Conservation (phyloP, 2,888 invertebrate species). For the Diarsia dahlii region DNA sequence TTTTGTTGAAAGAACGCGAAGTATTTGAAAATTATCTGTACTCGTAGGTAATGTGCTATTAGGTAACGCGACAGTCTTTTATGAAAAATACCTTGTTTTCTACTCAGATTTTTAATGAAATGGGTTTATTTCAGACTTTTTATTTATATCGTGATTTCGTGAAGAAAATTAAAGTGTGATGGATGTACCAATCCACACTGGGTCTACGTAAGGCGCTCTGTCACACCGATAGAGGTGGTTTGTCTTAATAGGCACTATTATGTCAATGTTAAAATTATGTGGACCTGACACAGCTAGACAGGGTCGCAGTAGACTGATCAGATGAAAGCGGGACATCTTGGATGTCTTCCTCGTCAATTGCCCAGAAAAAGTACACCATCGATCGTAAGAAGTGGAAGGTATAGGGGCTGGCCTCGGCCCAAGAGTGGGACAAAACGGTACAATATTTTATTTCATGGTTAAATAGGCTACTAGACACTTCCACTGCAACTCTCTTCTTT, state of each 20-base stretch:
- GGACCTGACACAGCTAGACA: no score
- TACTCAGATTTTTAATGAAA: not conserved
- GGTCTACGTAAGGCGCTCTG: not conserved
- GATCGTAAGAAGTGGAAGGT: no score
- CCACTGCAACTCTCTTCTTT: no score
- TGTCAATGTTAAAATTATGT: not conserved
- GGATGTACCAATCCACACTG: not conserved
- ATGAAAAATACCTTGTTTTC: slow-evolving; percentile 22
- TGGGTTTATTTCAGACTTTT: not conserved
- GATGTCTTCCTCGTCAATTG: no score
- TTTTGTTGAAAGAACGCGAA: slow-evolving; percentile 62
- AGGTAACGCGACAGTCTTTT: slow-evolving; percentile 10
- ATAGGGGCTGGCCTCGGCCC: no score
- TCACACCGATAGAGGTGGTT: not conserved
- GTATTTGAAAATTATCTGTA: slow-evolving; percentile 53
- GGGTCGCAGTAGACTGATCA: no score
- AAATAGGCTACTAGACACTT: not conserved
- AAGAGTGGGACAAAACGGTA: no score
- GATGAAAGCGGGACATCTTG: no score
- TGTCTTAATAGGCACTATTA: not conserved
- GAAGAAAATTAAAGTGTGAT: not conserved
- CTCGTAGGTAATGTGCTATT: slow-evolving; percentile 22
- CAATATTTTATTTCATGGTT: no score
- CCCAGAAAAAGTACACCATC: no score
- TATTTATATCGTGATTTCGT: not conserved